Base-by-base conservation (phyloP, 2,797 vertebrate genomes). In the Ctenopoma kingsleyae region DNA sequence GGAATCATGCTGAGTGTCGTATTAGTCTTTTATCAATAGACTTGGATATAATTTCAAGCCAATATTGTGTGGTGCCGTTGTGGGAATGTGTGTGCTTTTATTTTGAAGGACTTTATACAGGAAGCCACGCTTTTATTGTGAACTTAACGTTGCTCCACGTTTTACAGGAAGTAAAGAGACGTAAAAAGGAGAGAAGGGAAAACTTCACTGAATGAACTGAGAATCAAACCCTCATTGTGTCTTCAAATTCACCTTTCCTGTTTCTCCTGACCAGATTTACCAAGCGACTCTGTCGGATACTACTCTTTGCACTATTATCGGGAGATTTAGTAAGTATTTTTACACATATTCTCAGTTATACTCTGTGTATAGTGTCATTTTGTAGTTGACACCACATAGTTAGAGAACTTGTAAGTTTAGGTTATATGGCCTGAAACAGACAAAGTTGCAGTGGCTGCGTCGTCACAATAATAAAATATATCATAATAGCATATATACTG, bases 81-180 rank as follows among this genome's bases (percentile, higher is more conserved):
- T 5, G 2, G 0, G 8, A 5, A 2, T 0, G 1, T 0, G 0
- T 1, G 0, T 0, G 1, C n/a, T 79, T 72, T 90, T 87, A 79
- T 66, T 88, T 71, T 83, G 86, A 78, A 86, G 17, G 36, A 0
- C 0, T 0, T 0, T 0, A 0, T 1, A 70, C 19, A 47, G 72
- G 65, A 86, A 66, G 8, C 27, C 0, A 0, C 0, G 1, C 3
- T 12, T 9, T 8, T 22, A 3, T 43, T 2, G 0, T 17, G 0
- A 2, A 2, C 48, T 74, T 69, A 0, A 60, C 32, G 6, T 3
- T 32, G 1, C 48, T 90, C 72, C 76, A 91, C 88, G 82, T 90
- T 51, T 66, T 52, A 49, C 82, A 87, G 91, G 91, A 93, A 91
- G 88, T 85, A 71, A 32, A 70, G 76, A 74, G 3, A 51, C 66